Base-by-base conservation (phyloP, 2,797 vertebrate species). In the Sebastes cheni region DNA sequence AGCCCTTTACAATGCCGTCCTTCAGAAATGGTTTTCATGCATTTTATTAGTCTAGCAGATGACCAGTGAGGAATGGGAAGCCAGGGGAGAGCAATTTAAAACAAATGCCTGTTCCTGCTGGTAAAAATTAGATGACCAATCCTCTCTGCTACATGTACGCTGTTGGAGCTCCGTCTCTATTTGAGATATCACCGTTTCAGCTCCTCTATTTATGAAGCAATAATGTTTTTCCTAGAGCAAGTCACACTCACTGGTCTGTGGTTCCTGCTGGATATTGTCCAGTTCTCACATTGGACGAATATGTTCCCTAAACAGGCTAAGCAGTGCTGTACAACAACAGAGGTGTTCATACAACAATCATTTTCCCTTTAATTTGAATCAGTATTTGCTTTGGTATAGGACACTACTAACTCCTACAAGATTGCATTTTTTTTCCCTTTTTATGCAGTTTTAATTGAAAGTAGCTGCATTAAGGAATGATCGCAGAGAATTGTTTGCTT, bases 1-100 rank as follows among this genome's bases (percentile, higher is more conserved):
- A 75, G 88, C 79, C 67, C 2, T 76, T 87, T 69, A 79, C 54
- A 82, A 73, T 78, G 46, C 75, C 78, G 77, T 82, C 83, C 74
- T 89, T 92, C 86, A 87, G 72, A 89, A 89, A 81, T 34, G 72
- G 56, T 73, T 89, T 88, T 87, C 68, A 78, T 85, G 80, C 82
- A 72, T 90, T 89, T 90, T 82, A 87, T 89, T 88, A 87, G 70
- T 73, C 65, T 14, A 79, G 70, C 75, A 86, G 78, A 90, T 71
- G 79, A 90, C 70, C 83, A 80, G 82, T 10, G 71, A 85, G 34
- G 72, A 69, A 82, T 75, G 77, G 11, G 32, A 59, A 69, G 58
- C 58, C 79, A 62, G 27, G 25, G 36, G 79, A 83, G 58, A n/a
- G 77, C 60, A 75, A 68, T 84, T 68, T 86, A 91, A 88, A 83